Conservation (phyloP, 2,113 vertebrate genomes). For the Plecotus auritus region DNA sequence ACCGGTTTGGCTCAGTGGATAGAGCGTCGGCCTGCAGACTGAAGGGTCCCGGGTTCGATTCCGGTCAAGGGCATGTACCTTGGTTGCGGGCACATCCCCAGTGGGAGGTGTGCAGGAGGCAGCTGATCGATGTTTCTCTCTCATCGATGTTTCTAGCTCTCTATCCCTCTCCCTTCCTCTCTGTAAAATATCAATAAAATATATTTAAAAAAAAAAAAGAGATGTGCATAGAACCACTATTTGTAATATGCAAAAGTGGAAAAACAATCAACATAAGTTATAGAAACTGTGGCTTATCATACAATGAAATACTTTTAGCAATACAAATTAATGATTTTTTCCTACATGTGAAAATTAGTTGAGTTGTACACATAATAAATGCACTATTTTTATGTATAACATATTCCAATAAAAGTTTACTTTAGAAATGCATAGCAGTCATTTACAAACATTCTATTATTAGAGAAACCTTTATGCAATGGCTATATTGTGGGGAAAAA, state of each 20-base stretch:
- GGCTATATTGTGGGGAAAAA: background rate
- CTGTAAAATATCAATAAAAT: too few species aligned
- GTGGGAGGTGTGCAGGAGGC: too few species aligned
- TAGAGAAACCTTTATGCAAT: background rate
- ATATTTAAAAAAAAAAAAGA: too few species aligned
- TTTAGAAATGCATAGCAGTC: background rate
- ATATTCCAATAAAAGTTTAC: background rate
- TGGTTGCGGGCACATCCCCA: too few species aligned
- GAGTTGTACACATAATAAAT: background rate
- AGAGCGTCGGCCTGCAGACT: too few species aligned
- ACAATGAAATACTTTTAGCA: background rate
- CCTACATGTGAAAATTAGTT: background rate
- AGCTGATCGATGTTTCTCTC: too few species aligned
- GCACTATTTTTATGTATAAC: background rate
- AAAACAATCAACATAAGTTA: background rate
- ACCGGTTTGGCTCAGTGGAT: too few species aligned
- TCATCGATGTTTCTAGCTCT: too few species aligned
- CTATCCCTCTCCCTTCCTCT: too few species aligned
- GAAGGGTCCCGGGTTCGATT: too few species aligned
- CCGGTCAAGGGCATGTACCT: too few species aligned
- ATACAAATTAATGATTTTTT: background rate
- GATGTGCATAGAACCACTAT: background rate
- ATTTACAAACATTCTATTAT: background rate
- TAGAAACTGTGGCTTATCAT: background rate
- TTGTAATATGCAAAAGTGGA: background rate